phyloP scores from a whole-genome alignment of 2,113 vertebrate species.

The Equus przewalskii region DNA sequence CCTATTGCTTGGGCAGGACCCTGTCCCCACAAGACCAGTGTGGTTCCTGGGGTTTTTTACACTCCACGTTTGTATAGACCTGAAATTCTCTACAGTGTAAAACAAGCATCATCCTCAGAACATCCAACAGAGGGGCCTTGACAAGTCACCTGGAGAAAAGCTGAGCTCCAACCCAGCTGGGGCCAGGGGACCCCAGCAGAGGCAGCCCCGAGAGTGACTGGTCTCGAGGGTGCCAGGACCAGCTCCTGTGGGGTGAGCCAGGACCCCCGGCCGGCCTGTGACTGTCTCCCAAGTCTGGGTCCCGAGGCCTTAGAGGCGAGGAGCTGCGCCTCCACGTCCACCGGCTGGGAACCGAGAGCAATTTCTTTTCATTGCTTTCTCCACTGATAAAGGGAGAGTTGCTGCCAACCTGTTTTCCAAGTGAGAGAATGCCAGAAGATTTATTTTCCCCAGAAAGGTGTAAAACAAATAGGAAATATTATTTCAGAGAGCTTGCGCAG shows the following conservation, averaged over 20 bases:
- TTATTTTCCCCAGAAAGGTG: not conserved
- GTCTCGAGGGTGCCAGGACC: accelerated
- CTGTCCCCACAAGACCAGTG: accelerated
- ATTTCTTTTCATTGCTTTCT: not conserved
- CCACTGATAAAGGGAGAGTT: accelerated
- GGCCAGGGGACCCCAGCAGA: no score
- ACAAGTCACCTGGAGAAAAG: not conserved
- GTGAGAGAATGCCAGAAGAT: not conserved
- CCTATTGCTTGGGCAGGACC: no score
- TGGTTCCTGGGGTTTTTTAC: accelerated
- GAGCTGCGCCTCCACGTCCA: accelerated
- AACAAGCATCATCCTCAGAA: accelerated
- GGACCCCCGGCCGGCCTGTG: accelerated
- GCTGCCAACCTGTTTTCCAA: not conserved
- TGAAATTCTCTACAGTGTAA: accelerated
- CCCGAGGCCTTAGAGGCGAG: not conserved
- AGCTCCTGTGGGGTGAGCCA: not conserved
- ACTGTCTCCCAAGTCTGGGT: not conserved
- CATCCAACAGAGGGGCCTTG: accelerated
- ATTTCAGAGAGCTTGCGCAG: not conserved
- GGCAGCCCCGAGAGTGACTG: not conserved
- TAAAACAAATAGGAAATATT: not conserved
- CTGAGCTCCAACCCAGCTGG: accelerated
- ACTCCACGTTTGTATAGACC: accelerated
- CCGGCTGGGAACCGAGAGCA: accelerated